These are phyloP conservation scores for Andricus curvator DNA, from an alignment of 2,888 invertebrate genomes.

Conservation along the genomic window DNA sequence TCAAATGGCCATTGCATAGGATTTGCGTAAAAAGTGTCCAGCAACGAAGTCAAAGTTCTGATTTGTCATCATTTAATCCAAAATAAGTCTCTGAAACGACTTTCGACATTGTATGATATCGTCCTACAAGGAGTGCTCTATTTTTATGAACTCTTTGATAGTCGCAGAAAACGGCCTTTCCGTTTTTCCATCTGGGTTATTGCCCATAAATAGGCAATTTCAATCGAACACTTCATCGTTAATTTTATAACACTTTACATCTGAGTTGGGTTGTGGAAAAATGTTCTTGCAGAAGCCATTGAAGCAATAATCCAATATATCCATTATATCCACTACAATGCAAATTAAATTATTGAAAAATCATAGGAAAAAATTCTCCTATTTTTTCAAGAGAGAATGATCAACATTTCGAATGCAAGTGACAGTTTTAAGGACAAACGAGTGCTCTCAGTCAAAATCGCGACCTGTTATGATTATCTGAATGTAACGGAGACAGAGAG, in stretches of 20 bases:
- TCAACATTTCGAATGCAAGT: neutral
- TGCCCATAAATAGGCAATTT: slow-evolving; percentile 35
- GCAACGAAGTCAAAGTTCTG: neutral
- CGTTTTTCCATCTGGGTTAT: slow-evolving; percentile 29
- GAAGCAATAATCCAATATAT: neutral
- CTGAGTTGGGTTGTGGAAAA: neutral
- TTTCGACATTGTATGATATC: slow-evolving; percentile 6
- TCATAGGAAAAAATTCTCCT: too few relatives aligned
- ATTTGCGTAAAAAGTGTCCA: neutral
- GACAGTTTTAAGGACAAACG: neutral
- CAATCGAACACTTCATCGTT: slow-evolving; percentile 28
- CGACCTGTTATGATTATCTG: slow-evolving; percentile 55
- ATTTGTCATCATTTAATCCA: neutral
- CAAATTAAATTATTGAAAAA: neutral
- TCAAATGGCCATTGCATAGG: neutral
- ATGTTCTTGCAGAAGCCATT: neutral
- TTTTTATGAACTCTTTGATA: slow-evolving; percentile 33
- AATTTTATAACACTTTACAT: neutral
- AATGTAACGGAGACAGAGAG: slow-evolving; percentile 58
- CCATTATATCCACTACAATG: neutral
- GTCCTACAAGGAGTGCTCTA: slow-evolving; percentile 14
- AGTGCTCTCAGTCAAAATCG: slow-evolving; percentile 45
- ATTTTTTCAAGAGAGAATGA: neutral
- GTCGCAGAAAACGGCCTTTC: slow-evolving; percentile 24
- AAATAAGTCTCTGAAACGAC: slow-evolving; percentile 16